Percentiles rank a stretch among this genome's conserved stretches.
phyloP scores from a whole-genome alignment of 2,888 invertebrate species.

The Synanthedon andrenaeformis region DNA sequence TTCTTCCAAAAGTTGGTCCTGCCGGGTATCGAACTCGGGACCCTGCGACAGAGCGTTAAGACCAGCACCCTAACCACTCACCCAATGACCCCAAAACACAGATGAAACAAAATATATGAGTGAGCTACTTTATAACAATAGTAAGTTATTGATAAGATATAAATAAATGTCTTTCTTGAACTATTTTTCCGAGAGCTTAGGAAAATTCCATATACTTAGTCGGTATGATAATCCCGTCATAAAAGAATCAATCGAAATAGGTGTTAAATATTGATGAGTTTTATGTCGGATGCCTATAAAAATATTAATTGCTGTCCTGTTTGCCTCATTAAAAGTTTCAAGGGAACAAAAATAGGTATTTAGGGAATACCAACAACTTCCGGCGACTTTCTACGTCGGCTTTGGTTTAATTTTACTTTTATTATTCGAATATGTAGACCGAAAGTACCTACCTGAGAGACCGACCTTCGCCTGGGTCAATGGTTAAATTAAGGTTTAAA shows the following conservation, averaged over 20 bases:
- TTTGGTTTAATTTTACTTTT: constrained; percentile 11
- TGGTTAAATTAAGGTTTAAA: too few relatives aligned
- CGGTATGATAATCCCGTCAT: constrained; percentile 27
- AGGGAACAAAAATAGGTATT: constrained; percentile 24
- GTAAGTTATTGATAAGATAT: not conserved
- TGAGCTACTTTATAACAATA: not conserved
- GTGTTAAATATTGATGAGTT: constrained; percentile 56
- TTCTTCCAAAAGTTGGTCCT: too few relatives aligned
- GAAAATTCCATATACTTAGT: not conserved
- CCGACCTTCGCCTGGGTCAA: too few relatives aligned
- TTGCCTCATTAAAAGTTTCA: constrained; percentile 45
- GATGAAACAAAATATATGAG: not conserved
- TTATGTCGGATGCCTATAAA: constrained; percentile 43
- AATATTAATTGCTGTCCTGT: constrained; percentile 59
- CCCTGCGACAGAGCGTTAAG: too few relatives aligned
- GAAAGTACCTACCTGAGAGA: too few relatives aligned
- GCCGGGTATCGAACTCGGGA: not conserved
- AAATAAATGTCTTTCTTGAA: not conserved
- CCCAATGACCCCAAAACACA: not conserved
- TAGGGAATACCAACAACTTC: too few relatives aligned
- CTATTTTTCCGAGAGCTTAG: not conserved
- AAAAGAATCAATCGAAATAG: constrained; percentile 37
- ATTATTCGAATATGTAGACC: not conserved
- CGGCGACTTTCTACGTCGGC: constrained; percentile 6
- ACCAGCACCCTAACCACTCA: not conserved